Base-by-base conservation (phyloP, 2,888 invertebrate genomes). In the Coenonympha arcania region DNA sequence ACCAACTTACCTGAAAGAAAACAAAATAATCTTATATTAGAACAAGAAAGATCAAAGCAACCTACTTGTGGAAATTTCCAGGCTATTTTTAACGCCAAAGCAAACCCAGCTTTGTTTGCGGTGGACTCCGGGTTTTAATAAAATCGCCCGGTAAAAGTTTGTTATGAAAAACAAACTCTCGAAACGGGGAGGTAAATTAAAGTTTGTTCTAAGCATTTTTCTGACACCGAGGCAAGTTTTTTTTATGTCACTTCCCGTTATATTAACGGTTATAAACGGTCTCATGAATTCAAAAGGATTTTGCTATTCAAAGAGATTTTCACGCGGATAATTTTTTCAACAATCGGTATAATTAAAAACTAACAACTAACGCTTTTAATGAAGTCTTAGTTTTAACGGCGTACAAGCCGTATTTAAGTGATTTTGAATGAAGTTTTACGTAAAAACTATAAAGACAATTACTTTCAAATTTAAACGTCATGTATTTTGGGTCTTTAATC, bases 121-220 rank as follows among this genome's bases (percentile, higher is more conserved):
- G 44, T 41, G 37, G 33, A 44, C 48, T 39, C 41, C 39, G 4
- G 15, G 26, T n/a, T 15, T 40, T 40, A 41, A 41, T 33, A 46
- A 42, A 45, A 46, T 46, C 39, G 45, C 45, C 30, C 20, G 22
- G 36, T 30, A 26, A 48, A 53, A 43, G 30, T 40, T 49, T 51
- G 37, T 22, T 41, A 13, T 40, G 43, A 9, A 48, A 52, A 48
- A 52, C 39, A 52, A 52, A 52, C 39, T 26, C 45, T 6, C 34
- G 48, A 43, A 46, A 42, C 46, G 15, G 24, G 37, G 54, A 52
- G 57, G 52, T 52, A 57, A 59, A 59, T 59, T 55, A 55, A 57
- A 57, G 50, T 59, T 55, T 48, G 31, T 53, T 41, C 31, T 33
- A 36, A 54, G 52, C 52, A 48, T 52, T 49, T 55, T 48, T 41